These are phyloP conservation scores for Echinarachnius parma DNA, from an alignment of 53 echinoderm and acorn worm genomes.

Conservation along the genomic window DNA sequence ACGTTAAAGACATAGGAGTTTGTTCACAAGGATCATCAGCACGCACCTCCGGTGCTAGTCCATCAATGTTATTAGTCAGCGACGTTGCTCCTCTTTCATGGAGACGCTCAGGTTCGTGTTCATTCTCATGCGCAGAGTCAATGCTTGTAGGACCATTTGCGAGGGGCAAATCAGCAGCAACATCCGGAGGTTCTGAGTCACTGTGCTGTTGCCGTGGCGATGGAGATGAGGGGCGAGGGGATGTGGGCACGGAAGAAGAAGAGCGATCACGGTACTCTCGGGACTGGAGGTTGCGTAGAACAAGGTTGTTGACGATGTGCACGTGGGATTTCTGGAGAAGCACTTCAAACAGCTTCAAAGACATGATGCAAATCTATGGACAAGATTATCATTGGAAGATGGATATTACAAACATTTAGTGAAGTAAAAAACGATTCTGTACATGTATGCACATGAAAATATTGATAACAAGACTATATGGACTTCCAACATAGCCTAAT, in stretches of 20 bases:
- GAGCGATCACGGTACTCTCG: slow-evolving; percentile 73
- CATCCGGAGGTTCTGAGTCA: not conserved
- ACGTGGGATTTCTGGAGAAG: slow-evolving; percentile 84
- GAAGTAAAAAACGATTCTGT: too few relatives aligned
- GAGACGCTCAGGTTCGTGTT: slow-evolving; percentile 5
- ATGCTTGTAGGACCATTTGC: slow-evolving; percentile 36
- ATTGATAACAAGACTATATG: too few relatives aligned
- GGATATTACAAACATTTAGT: too few relatives aligned
- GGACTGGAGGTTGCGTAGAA: slow-evolving; percentile 82
- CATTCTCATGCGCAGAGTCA: not conserved
- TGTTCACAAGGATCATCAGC: too few relatives aligned
- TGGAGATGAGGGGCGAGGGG: not conserved
- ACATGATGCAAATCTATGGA: slow-evolving; percentile 98
- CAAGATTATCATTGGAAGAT: too few relatives aligned
- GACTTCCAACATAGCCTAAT: too few relatives aligned
- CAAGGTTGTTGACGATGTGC: slow-evolving; percentile 78
- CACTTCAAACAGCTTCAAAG: slow-evolving; percentile 88
- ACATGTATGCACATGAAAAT: too few relatives aligned
- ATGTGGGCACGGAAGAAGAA: slow-evolving; percentile 19
- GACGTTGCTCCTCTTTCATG: not conserved
- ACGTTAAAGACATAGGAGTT: too few relatives aligned
- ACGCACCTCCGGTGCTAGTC: too few relatives aligned
- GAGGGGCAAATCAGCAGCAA: slow-evolving; percentile 17
- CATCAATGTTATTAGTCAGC: not conserved
- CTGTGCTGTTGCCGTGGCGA: not conserved